phyloP scores from a whole-genome alignment of 2,113 vertebrate genomes.

The Andinoacara biseriatus region DNA sequence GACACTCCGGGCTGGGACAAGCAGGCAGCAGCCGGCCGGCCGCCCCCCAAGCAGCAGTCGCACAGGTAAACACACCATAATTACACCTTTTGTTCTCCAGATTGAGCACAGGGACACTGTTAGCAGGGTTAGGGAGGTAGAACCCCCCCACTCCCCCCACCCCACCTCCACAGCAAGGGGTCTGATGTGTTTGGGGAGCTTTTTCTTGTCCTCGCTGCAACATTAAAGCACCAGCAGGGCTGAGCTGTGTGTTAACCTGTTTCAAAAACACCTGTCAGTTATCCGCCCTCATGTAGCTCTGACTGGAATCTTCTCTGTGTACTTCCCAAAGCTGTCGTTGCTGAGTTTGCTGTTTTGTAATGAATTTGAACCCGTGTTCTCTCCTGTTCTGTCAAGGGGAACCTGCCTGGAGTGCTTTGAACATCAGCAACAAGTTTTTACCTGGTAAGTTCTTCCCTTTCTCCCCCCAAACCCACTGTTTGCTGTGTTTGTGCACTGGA shows the following conservation, averaged over 20 bases:
- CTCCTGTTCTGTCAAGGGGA: conserved; percentile 67
- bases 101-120: background rate
- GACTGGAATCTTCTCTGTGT: background rate
- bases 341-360: background rate
- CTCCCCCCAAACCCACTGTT: background rate
- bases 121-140: background rate
- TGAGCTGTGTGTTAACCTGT: conserved; percentile 30
- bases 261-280: conserved; percentile 1
- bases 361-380: conserved; percentile 29
- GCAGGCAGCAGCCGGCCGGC: conserved; percentile 80
- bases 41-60: conserved; percentile 71
- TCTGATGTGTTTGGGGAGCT: conserved; percentile 18
- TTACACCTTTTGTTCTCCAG: conserved; percentile 51
- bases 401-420: conserved; percentile 59
- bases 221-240: conserved; percentile 21
- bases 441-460: conserved; percentile 72
- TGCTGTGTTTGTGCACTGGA: conserved; percentile 4
- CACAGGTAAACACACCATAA: conserved; percentile 82
- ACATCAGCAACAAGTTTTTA: conserved; percentile 62
- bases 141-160: background rate
- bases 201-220: conserved; percentile 27
- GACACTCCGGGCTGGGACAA: conserved; percentile 77
- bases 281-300: background rate
- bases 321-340: background rate
- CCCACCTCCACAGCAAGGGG: conserved; percentile 9